Percentiles rank a stretch among this genome's conserved stretches.
Conservation (phyloP, 2,113 vertebrate species). For the Elachura formosa region DNA sequence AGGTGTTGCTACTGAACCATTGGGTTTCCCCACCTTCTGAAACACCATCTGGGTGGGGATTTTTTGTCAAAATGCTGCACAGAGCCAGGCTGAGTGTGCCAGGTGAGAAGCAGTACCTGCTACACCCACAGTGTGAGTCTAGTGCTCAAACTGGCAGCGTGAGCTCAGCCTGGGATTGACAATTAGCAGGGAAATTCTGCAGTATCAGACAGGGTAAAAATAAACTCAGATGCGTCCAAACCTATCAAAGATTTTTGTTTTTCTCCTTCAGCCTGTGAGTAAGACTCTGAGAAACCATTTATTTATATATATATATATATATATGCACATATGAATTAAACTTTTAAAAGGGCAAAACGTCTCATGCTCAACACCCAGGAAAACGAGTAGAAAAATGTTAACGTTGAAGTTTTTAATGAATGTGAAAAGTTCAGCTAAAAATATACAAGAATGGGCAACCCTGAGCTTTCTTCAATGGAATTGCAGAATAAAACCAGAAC, state of each 20-base stretch:
- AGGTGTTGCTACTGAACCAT: background rate
- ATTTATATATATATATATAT: background rate
- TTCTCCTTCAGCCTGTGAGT: background rate
- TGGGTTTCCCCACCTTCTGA: background rate
- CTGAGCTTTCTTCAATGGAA: background rate
- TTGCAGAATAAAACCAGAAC: background rate
- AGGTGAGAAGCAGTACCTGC: background rate
- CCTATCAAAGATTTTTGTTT: background rate
- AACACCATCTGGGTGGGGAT: background rate
- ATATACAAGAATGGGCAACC: background rate
- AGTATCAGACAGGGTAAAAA: conserved; percentile 33
- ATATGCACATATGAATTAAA: background rate
- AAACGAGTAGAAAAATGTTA: background rate
- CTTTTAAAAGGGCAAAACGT: background rate
- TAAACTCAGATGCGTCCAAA: conserved; percentile 12
- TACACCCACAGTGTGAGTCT: background rate
- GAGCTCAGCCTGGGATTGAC: background rate
- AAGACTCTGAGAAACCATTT: background rate
- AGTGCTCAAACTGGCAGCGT: background rate
- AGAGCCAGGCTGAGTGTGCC: background rate
- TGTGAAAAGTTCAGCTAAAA: background rate
- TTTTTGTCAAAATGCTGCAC: background rate
- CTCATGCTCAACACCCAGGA: background rate
- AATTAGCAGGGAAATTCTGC: background rate
- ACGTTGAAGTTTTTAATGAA: background rate